Base-by-base conservation (phyloP, 2,113 vertebrate species). In the Rhineura floridana region DNA sequence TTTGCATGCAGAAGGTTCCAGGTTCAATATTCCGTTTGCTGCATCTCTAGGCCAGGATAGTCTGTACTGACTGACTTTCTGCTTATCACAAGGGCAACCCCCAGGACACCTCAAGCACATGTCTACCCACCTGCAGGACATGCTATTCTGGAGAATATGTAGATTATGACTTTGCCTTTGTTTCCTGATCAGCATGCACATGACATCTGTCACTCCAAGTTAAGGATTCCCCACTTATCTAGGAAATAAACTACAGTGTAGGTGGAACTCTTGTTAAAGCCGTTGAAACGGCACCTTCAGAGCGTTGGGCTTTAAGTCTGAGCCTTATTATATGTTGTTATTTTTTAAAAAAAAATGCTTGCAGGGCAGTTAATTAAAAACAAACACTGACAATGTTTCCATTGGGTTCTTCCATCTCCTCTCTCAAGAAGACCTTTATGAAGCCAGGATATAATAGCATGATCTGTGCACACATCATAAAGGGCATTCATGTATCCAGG, bases 401-500 rank as follows among this genome's bases (percentile, higher is more conserved):
- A 7, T 33, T 76, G 9, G 11, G 6, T 48, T 50, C 48, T 25
- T 50, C 30, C 10, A 12, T 63, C 42, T 13, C 84, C 73, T 86
- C 39, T 33, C 50, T 59, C 42, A 21, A 63, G 42, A 86, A 78
- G 73, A 77, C 44, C 28, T 78, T 86, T 48, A 76, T 78, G 67
- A 65, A 76, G 55, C 55, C 42, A 36, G 55, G 42, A n/a, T 77
- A n/a, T 67, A 36, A 48, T 23, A 33, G 30, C 10, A 28, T 77
- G 84, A 86, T 86, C 36, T 77, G 73, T 86, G 42, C 21, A n/a
- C 42, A 21, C 39, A 30, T 12, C 72, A 48, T 85, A 63, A 85
- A 85, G 17, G 70, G 39, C 30, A 77, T 30, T 44, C 50, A 59
- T 30, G 70, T 50, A 46, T 77, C 73, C 42, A 48, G 21, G 44